These are phyloP conservation scores for Macaca fascicularis DNA, from an alignment of 2,113 vertebrate genomes.

Conservation along the genomic window T2T-MFA8v1.1 NC_088376.1:5356501-5357000, in stretches of 20 bases:
- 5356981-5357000: not conserved
- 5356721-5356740: constrained; percentile 6
- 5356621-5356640: not conserved
- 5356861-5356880: not conserved
- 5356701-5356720: constrained; percentile 29
- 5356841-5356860: not conserved
- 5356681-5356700: not conserved
- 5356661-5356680: not conserved
- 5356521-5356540: not conserved
- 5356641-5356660: not conserved
- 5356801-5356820: not conserved
- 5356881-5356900: not conserved
- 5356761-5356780: not conserved
- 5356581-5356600: not conserved
- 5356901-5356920: not conserved
- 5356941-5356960: not conserved
- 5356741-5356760: not conserved
- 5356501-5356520: not conserved
- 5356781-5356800: constrained; percentile 8
- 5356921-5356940: not conserved
- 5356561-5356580: not conserved
- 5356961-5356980: not conserved
- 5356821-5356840: not conserved
- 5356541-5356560: not conserved
- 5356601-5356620: not conserved